phyloP scores from a whole-genome alignment of 2,113 vertebrate species.

The Paracanthobrama guichenoti region DNA sequence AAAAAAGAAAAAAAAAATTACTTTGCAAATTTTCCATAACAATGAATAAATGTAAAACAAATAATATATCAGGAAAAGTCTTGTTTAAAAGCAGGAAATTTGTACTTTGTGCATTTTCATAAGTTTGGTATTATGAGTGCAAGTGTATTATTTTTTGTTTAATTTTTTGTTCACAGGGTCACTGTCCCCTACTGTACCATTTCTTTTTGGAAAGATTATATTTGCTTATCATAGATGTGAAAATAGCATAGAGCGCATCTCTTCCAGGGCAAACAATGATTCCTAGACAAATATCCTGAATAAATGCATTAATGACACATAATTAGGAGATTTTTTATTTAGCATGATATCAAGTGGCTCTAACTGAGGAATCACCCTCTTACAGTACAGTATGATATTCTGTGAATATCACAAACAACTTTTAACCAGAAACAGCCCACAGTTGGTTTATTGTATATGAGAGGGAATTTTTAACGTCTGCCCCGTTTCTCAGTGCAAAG shows the following conservation, averaged over 20 bases:
- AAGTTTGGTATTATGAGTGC: too few relatives aligned
- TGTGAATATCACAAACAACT: neutral
- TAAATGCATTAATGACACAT: neutral
- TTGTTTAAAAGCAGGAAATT: too few relatives aligned
- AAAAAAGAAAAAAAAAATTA: neutral
- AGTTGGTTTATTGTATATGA: constrained; percentile 10
- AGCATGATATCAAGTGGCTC: neutral
- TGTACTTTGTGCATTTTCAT: too few relatives aligned
- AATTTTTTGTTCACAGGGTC: neutral
- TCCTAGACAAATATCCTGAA: neutral
- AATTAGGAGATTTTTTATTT: neutral
- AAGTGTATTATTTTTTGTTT: too few relatives aligned
- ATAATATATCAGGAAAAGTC: too few relatives aligned
- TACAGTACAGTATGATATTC: constrained; percentile 20
- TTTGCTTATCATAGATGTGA: neutral
- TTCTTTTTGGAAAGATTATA: neutral
- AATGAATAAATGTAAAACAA: too few relatives aligned
- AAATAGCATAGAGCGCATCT: neutral
- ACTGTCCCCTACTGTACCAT: neutral
- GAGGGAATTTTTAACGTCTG: constrained; percentile 30
- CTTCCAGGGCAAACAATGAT: neutral
- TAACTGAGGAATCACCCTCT: constrained; percentile 20
- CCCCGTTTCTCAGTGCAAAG: neutral
- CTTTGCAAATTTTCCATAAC: too few relatives aligned
- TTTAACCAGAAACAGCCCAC: constrained; percentile 44